Evolutionary conservation across 2,113 vertebrate species (phyloP), one percentile per base, ranked within the genome.

Genomic region (Bubalus kerabau): DNA sequence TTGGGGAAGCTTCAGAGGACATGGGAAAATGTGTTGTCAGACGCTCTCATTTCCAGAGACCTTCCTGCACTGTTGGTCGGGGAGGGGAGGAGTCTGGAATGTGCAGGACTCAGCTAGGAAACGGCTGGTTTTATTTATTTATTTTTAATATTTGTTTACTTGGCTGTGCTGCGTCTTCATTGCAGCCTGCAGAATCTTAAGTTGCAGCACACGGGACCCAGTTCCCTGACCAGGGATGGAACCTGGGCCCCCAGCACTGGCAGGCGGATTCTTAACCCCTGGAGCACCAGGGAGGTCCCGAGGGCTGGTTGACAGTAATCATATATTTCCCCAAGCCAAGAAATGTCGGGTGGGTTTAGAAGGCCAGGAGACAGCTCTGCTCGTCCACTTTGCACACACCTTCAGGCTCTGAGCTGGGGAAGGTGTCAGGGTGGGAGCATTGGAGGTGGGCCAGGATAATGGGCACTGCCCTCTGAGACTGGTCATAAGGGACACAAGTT

Each of bases 81-180:
- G 17, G 40, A n/a, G 7, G 12, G 30, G 43, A n/a, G 46, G 57
- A 54, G 2, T 30, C 95, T 48, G 6, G 9, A 64, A 14, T 8
- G 4, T 4, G 9, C 80, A 5, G n/a, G 50, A 13, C 56, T 46
- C 81, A 23, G 10, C 19, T 6, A 32, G 62, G 30, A 48, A 26
- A 36, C 0, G 13, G 23, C 30, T 26, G 59, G 15, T 52, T 90
- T 67, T 46, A 1, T 74, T 21, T 36, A 36, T 71, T 71, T 71
- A 11, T 71, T 40, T 74, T 36, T 74, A 64, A 74, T 74, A 3
- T 74, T 40, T 26, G 40, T 43, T 76, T 76, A 26, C 17, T 43
- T 76, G 71, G 71, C 71, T 12, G 23, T 0, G 1, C 71, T 76
- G 23, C 2, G 1, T 76, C 71, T 76, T 43, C 6, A 0, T 15